Evolutionary conservation across 2,113 vertebrate species (phyloP), one percentile per base, ranked within the genome.

Genomic region (Carassius carassius): DNA sequence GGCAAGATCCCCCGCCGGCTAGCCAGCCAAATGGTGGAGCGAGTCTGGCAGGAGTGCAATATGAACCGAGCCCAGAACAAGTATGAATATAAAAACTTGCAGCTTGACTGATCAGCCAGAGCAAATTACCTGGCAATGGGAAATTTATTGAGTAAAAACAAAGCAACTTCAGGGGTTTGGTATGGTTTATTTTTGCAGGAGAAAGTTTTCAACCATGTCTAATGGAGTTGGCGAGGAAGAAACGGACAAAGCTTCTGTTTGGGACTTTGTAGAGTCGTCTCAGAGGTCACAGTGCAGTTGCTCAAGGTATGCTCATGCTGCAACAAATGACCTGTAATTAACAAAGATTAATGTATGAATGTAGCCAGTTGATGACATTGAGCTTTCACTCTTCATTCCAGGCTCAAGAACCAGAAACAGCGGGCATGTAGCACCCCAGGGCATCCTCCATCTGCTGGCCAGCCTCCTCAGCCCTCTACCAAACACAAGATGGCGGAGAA

Each of bases 11-110:
- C 98, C 54, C 96, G 96, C 54, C 96, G 96, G 88, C 89, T 98
- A 67, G 96, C 98, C 90, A 96, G 95, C 90, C 97, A 97, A 78
- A 96, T 97, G 92, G 96, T 98, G 91, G 97, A 99, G 92, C 94
- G 95, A 90, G 98, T 99, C 79, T 99, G 98, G 98, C 98, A 99
- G 92, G 98, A 99, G 94, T 99, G 97, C 95, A 99, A 97, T 93
- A 96, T 98, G 94, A 98, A 98, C 94, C 95, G 96, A 95, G 94
- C 96, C 78, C 97, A 96, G 94, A 98, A 98, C 94, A 99, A 99
- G 98, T 99, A 94, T 37, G 84, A 23, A 32, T 32, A 23, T 70
- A 58, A 82, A 54, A 72, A 12, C 21, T 10, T 29, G 19, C 23
- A 49, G 58, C 78, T 47, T 80, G 35, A 78, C 77, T 62, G 35